Evolutionary conservation across 1,140 invertebrate species (phyloP).

Genomic region (Portunus trituberculatus): DNA sequence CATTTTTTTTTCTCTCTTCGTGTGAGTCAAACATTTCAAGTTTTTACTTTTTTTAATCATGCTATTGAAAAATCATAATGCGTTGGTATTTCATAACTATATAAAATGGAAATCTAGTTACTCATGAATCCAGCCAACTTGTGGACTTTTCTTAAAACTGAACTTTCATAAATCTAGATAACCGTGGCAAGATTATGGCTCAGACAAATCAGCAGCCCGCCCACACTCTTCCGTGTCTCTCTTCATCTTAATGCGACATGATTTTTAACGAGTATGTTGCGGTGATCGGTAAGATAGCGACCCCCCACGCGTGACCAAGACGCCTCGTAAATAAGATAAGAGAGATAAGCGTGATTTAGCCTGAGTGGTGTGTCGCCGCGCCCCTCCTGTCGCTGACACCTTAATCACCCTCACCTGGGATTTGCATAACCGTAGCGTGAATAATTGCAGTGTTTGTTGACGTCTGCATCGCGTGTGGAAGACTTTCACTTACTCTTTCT

Average conservation of each 20-base stretch:
- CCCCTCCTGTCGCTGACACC: not conserved
- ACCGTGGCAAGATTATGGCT: too few species aligned
- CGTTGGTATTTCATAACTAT: too few species aligned
- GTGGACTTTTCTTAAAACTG: too few species aligned
- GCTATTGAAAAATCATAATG: too few species aligned
- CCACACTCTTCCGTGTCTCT: not conserved
- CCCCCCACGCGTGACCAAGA: not conserved
- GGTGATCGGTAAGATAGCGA: not conserved
- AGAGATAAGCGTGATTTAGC: not conserved
- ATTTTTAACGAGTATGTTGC: not conserved
- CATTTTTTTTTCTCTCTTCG: too few species aligned
- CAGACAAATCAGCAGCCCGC: not conserved
- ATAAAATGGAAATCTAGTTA: too few species aligned
- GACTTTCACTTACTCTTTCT: not conserved
- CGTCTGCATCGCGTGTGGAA: not conserved
- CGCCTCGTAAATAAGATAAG: not conserved
- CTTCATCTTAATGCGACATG: not conserved
- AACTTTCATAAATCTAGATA: too few species aligned
- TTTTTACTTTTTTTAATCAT: too few species aligned
- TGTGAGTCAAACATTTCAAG: too few species aligned
- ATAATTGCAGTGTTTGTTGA: not conserved
- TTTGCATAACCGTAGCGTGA: not conserved
- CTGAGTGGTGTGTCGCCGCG: not conserved
- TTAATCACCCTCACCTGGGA: not conserved
- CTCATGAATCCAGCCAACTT: too few species aligned